Evolutionary conservation across 1,140 invertebrate species (phyloP).

Genomic region (Coenobita brevimanus): DNA sequence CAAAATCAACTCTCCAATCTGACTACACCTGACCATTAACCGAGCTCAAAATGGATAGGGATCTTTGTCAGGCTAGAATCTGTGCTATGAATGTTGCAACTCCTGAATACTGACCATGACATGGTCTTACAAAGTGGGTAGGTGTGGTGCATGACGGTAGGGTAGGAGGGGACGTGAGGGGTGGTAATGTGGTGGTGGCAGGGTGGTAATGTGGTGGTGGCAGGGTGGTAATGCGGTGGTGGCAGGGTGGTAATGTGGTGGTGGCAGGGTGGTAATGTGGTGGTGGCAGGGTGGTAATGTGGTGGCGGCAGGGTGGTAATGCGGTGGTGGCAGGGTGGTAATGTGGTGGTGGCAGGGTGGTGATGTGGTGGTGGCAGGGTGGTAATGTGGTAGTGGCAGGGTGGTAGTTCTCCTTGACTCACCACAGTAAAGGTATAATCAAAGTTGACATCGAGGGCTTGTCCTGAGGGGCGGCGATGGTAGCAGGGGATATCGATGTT

Average conservation of each 20-base stretch:
- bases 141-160: background rate
- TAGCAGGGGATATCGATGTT: slow-evolving; percentile 59
- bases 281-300: background rate
- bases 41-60: too few species aligned
- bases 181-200: background rate
- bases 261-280: too few species aligned
- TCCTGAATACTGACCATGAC: too few species aligned
- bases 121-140: background rate
- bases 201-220: too few species aligned
- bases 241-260: background rate
- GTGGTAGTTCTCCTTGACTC: background rate
- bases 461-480: slow-evolving; percentile 50
- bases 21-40: too few species aligned
- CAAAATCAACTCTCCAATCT: too few species aligned
- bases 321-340: background rate
- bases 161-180: background rate
- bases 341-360: too few species aligned
- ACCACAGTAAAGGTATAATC: slow-evolving; percentile 65
- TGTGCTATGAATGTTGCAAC: too few species aligned
- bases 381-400: background rate
- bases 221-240: background rate
- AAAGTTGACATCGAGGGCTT: slow-evolving; percentile 59
- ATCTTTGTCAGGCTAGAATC: too few species aligned
- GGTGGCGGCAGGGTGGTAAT: background rate
- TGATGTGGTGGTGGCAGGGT: too few species aligned